Evolutionary conservation across 2,113 vertebrate species (phyloP).

Genomic region (Thryonomys swinderianus): DNA sequence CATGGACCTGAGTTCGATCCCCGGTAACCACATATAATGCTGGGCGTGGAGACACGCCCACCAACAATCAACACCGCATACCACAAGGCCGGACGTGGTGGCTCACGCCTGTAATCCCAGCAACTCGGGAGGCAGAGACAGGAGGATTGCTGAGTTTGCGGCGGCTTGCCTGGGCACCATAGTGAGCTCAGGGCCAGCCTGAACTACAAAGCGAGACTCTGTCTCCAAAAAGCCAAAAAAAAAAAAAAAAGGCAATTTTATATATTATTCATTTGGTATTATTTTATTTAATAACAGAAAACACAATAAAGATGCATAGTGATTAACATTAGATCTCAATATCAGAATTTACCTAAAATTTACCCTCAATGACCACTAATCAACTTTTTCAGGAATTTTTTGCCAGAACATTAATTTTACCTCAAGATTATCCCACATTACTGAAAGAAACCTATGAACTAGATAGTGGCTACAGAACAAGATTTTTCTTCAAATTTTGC

Average conservation of each 20-base stretch:
- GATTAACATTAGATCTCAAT: not conserved
- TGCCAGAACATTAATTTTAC: conserved; percentile 69
- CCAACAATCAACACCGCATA: no score
- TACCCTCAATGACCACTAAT: not conserved
- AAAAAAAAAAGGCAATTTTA: not conserved
- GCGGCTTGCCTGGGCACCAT: no score
- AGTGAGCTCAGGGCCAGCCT: no score
- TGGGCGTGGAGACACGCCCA: no score
- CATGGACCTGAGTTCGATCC: no score
- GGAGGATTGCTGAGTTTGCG: no score
- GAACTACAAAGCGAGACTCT: no score
- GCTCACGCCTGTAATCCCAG: no score
- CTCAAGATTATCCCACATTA: conserved; percentile 62
- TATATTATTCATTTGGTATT: not conserved
- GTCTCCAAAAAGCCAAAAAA: no score
- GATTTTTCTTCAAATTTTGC: conserved; percentile 73
- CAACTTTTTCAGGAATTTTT: conserved; percentile 63
- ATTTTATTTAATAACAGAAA: not conserved
- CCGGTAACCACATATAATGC: no score
- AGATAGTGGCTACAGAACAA: conserved; percentile 74
- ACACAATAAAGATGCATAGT: not conserved
- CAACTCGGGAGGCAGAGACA: no score
- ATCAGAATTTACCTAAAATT: conserved; percentile 13
- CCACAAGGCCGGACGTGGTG: no score
- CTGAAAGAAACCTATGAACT: conserved; percentile 19